Conservation (phyloP, 1,140 invertebrate genomes). For the Drosophila cardini region DNA sequence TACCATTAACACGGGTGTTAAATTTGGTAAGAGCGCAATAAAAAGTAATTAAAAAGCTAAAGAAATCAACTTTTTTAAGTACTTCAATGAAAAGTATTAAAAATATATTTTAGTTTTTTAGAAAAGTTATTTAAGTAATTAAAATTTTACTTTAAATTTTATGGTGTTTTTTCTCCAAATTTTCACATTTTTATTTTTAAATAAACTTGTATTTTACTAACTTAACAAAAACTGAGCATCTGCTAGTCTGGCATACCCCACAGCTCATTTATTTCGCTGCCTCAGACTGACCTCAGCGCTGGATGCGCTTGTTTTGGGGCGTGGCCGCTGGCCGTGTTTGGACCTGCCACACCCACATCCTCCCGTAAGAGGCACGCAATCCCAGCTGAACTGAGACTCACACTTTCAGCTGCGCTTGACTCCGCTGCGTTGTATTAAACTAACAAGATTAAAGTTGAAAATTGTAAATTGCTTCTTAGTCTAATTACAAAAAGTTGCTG, state of each 20-base stretch:
- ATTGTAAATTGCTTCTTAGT: conserved; percentile 82
- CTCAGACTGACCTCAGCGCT: conserved; percentile 26
- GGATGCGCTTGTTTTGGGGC: conserved; percentile 37
- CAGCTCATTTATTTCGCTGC: neutral
- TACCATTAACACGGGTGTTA: neutral
- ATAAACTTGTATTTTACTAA: too few relatives aligned
- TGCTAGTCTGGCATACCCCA: neutral
- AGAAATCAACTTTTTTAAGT: too few relatives aligned
- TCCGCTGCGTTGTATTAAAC: conserved; percentile 56
- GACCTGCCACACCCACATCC: conserved; percentile 50
- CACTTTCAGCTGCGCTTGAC: conserved; percentile 61
- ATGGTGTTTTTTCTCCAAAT: too few relatives aligned
- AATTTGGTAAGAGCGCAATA: neutral
- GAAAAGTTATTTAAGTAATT: too few relatives aligned
- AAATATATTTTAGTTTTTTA: too few relatives aligned
- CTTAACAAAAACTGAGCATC: neutral
- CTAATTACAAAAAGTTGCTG: conserved; percentile 70
- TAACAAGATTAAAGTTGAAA: conserved; percentile 80
- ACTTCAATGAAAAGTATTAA: too few relatives aligned
- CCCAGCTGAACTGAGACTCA: conserved; percentile 60
- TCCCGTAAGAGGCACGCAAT: conserved; percentile 37
- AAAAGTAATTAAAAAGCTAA: too few relatives aligned
- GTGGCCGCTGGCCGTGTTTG: conserved; percentile 49
- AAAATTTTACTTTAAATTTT: too few relatives aligned
- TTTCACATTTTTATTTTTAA: too few relatives aligned